Evolutionary conservation across 2,888 invertebrate genomes (phyloP), one percentile per base, ranked within the genome.

Genomic region (Hirtodrosophila histrioides): DNA sequence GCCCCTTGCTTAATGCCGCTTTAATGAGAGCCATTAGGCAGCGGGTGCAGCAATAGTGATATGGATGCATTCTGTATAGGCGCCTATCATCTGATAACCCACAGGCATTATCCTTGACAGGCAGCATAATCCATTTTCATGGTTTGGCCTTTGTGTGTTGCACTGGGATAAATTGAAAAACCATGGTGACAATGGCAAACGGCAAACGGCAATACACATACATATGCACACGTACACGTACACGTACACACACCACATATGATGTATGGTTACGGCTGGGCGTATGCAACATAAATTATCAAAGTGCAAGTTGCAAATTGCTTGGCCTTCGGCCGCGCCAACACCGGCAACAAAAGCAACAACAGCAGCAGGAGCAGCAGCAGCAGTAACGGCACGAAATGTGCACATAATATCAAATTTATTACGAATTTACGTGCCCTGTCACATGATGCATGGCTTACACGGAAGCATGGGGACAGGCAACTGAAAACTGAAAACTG

Each of bases 271-370:
- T 69, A 60, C 56, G 61, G 44, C 62, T 50, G 49, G 76, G 35
- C 45, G 72, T 60, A 58, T 72, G 83, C 72, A 75, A 82, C 82
- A 82, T 82, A 85, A 82, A 85, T 82, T 75, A 82, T 77, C 73
- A 82, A 85, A 85, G 83, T 82, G 86, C 81, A 81, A 82, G 86
- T 82, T 82, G 83, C 77, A 82, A 82, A 82, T 82, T 72, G 75
- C 76, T 71, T 82, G 79, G 81, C 86, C 86, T 82, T 78, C 81
- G 74, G 78, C 64, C 62, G 58, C 37, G 50, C 51, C 45, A 23
- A 12, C 44, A 49, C 8, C 54, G 35, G 17, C 17, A 17, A 17
- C 17, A 17, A 17, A 17, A 17, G 29, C 35, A 51, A 17, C 23
- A 31, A 23, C 23, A n/a, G 3, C 29, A 24, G 9, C 44, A n/a